Percentiles rank a stretch among this genome's conserved stretches.
Conservation (phyloP, 2,888 invertebrate species). For the Microdon myrmicae region DNA sequence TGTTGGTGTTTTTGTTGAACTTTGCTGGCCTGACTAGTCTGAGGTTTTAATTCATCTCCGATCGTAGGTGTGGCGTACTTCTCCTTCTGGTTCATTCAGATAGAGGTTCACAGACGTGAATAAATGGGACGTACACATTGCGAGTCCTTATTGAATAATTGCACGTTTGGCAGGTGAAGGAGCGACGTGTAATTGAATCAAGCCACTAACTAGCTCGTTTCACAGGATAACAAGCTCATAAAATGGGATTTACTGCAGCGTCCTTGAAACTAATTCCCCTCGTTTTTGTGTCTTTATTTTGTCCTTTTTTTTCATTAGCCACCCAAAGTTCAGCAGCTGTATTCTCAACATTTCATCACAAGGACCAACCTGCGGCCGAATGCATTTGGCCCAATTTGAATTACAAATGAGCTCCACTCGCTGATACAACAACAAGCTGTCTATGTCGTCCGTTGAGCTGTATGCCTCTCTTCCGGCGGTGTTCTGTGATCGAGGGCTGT, state of each 20-base stretch:
- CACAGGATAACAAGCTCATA: conserved; percentile 46
- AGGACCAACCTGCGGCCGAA: conserved; percentile 39
- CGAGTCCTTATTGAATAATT: conserved; percentile 29
- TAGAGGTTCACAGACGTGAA: too few species aligned
- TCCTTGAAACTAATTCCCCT: conserved; percentile 40
- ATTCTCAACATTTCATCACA: too few species aligned
- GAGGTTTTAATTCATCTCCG: conserved; percentile 46
- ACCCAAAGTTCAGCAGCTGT: too few species aligned
- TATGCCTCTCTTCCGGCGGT: conserved; percentile 1
- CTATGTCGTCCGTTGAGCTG: too few species aligned
- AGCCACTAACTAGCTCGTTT: conserved; percentile 38
- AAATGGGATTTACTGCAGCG: conserved; percentile 43
- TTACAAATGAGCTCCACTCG: conserved; percentile 40
- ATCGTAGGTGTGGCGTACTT: conserved; percentile 2
- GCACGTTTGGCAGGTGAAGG: too few species aligned
- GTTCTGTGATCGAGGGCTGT: conserved; percentile 4
- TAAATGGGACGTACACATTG: conserved; percentile 4
- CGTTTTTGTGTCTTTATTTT: conserved; percentile 1
- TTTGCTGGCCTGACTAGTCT: conserved; percentile 18
- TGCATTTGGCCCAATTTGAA: conserved; percentile 49
- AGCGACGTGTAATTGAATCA: conserved; percentile 19
- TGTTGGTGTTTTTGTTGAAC: too few species aligned
- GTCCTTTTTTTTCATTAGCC: conserved; percentile 8
- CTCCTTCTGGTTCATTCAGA: neutral
- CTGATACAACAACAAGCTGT: too few species aligned